Percentiles rank a stretch among this genome's conserved stretches.
Evolutionary conservation across 1,140 invertebrate species (phyloP).

Genomic region (Drosophila parvula): DNA sequence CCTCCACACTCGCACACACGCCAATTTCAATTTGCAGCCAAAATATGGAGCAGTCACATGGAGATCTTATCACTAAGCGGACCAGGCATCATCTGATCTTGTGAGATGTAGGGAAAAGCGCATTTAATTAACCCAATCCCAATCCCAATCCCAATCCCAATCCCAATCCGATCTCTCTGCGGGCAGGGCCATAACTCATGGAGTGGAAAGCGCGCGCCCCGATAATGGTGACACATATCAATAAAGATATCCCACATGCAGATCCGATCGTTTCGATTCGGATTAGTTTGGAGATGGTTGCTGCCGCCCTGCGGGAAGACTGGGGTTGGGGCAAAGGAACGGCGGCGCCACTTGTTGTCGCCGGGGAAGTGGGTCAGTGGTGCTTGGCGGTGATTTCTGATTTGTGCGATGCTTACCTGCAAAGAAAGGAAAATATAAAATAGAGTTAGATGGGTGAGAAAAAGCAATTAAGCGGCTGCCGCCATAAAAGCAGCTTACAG

Average conservation of each 20-base stretch:
- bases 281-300: conserved; percentile 13
- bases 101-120: conserved; percentile 28
- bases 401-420: conserved; percentile 50
- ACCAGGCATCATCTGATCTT: conserved; percentile 31
- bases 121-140: conserved; percentile 45
- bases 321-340: no score
- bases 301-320: conserved; percentile 46
- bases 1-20: conserved; percentile 49
- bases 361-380: conserved; percentile 68
- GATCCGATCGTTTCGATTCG: conserved; percentile 17
- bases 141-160: conserved; percentile 47
- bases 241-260: conserved; percentile 74
- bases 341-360: conserved; percentile 58
- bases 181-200: conserved; percentile 66
- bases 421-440: conserved; percentile 44
- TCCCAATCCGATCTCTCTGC: conserved; percentile 53
- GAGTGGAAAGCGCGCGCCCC: conserved; percentile 60
- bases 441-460: conserved; percentile 33
- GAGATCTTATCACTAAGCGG: conserved; percentile 47
- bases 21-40: conserved; percentile 66
- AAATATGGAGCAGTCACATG: conserved; percentile 63
- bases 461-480: conserved; percentile 64
- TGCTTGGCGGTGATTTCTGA: conserved; percentile 35
- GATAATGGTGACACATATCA: conserved; percentile 78
- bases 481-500: conserved; percentile 58